Conservation (phyloP, 2,113 vertebrate species). For the Apteryx owenii region DNA sequence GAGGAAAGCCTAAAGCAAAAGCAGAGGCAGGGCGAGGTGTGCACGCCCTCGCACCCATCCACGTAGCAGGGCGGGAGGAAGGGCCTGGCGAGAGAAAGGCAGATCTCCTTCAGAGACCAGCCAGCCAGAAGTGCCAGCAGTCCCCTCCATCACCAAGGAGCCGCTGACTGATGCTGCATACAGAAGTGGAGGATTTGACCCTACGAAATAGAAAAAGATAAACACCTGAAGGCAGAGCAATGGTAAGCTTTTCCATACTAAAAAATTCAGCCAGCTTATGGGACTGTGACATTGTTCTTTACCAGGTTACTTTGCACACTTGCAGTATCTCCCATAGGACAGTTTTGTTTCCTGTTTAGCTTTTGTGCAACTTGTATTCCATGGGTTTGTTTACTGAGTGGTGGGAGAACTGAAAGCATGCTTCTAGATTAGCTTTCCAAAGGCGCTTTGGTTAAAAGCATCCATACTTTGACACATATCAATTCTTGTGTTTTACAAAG, state of each 20-base stretch:
- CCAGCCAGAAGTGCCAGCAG: too few species aligned
- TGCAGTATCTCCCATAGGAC: background rate
- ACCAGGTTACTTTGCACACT: background rate
- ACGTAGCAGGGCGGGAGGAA: too few species aligned
- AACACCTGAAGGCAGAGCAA: background rate
- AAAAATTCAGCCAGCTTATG: background rate
- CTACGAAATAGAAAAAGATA: background rate
- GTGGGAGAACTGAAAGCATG: background rate
- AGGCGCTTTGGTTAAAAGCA: background rate
- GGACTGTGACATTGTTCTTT: background rate
- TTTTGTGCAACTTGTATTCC: background rate
- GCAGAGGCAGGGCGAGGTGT: rapidly evolving
- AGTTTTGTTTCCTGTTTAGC: background rate
- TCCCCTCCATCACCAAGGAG: background rate
- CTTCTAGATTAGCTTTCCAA: background rate
- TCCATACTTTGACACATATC: background rate
- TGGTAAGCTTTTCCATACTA: background rate
- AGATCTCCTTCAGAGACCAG: background rate
- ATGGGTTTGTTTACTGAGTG: background rate
- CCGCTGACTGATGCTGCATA: background rate
- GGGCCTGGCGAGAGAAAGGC: too few species aligned
- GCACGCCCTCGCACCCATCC: background rate
- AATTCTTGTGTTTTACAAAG: background rate
- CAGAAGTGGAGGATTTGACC: background rate
- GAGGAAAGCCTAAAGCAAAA: background rate